Evolutionary conservation across 2,888 invertebrate genomes (phyloP), one percentile per base, ranked within the genome.

Genomic region (Phyllotreta cruciferae): DNA sequence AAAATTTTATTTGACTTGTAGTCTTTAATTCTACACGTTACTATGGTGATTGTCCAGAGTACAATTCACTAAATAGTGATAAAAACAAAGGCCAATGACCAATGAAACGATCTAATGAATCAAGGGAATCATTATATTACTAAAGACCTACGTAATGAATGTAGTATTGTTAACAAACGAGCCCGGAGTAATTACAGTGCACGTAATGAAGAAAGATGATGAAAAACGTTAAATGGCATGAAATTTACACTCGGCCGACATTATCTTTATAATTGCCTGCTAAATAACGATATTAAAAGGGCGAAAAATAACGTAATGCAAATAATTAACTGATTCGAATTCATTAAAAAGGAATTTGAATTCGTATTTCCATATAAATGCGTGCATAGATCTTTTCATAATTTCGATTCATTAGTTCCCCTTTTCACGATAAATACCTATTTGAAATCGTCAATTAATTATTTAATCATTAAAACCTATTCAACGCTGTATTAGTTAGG

Each of bases 51-150:
- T 47, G n/a, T 8, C 14, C 14, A 24, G 24, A 14, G 47, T 7
- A 13, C 24, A 14, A 9, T 47, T 47, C 47, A 47, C 14, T 24
- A 47, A 47, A 13, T 47, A 47, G 14, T 47, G 7, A 14, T 47
- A 47, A 24, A 24, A 24, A 47, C 49, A 49, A 49, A 49, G 49
- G 49, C 49, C 49, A 49, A 49, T 49, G 49, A 49, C 49, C 49
- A 49, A 49, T 49, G 49, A 49, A 49, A 49, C 36, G 49, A 49
- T 49, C 49, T 49, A 49, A 49, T 49, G 49, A 49, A 49, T 49
- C 49, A 49, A 49, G 35, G 8, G 49, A 49, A 49, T n/a, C 49
- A 11, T n/a, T 49, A 24, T 24, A 24, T 24, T 24, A 35, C 49
- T 36, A 49, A 49, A 49, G 49, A 49, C 35, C 36, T 35, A 49